Conservation (phyloP, 2,888 invertebrate species). For the Baccha elongata region DNA sequence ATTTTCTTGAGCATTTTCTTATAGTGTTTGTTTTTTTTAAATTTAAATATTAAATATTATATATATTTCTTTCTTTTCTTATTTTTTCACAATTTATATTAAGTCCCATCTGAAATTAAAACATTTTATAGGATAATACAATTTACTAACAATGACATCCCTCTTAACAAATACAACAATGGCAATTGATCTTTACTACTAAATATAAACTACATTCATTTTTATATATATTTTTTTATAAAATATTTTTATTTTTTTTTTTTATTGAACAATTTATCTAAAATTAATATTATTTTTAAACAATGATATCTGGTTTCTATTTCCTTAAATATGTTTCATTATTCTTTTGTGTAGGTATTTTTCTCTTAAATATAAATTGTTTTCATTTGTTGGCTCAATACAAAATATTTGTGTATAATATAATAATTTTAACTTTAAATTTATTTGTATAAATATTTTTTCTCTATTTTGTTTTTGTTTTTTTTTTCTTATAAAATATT, state of each 20-base stretch:
- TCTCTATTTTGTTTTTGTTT: conserved; percentile 1
- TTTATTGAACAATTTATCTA: conserved; percentile 58
- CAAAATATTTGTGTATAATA: conserved; percentile 59
- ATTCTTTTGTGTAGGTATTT: conserved; percentile 19
- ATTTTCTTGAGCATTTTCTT: conserved; percentile 54
- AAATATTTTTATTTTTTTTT: conserved; percentile 62
- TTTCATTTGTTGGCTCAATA: conserved; percentile 54
- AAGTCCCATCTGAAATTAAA: conserved; percentile 56
- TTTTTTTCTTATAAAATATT: conserved; percentile 26
- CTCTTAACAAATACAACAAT: conserved; percentile 66
- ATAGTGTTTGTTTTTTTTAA: background rate
- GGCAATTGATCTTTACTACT: conserved; percentile 54
- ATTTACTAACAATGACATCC: conserved; percentile 41
- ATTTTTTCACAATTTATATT: conserved; percentile 6
- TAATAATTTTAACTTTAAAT: conserved; percentile 33
- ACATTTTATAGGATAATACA: conserved; percentile 52
- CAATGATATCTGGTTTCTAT: conserved; percentile 44
- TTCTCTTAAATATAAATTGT: conserved; percentile 32
- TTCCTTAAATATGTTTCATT: conserved; percentile 14
- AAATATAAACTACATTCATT: conserved; percentile 28
- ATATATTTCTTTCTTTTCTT: conserved; percentile 6
- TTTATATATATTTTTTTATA: conserved; percentile 28
- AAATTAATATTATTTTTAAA: conserved; percentile 46
- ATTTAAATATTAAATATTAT: conserved; percentile 4
- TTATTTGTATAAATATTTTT: conserved; percentile 54